Base-by-base conservation (phyloP, 2,888 invertebrate species). In the Zeuzera pyrina region DNA sequence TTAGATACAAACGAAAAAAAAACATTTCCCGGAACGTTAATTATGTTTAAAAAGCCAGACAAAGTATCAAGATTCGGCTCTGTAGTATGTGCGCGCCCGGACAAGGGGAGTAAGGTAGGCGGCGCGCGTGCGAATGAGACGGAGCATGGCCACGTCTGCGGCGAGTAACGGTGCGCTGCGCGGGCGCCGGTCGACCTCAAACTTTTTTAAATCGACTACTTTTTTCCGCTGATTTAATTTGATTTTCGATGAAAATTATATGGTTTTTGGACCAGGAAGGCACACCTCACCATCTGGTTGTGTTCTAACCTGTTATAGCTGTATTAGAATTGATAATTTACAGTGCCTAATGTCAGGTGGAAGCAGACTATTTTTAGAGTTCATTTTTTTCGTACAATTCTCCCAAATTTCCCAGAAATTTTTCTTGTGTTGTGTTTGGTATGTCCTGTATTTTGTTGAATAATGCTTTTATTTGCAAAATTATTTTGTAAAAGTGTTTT, bases 61-160 rank as follows among this genome's bases (percentile, higher is more conserved):
- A 55, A 58, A 72, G 67, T 72, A 76, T 69, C 76, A 77, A 76
- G 58, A 62, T 42, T 39, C 32, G 42, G 32, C 33, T 46, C 54
- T 59, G 49, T 28, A 28, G 53, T 62, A 49, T 28, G 38, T 46
- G 40, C 58, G 49, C 59, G 63, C 55, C 54, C 50, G 56, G 56
- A 49, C 52, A 55, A 64, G 68, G 66, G 68, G 61, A 63, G 67
- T 57, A 56, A 49, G 56, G 73, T 71, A 68, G 77, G 76, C 72
- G 74, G 61, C 47, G 49, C 52, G 57, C 49, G 63, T 41, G 47
- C 29, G 58, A 79, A 49, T 32, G 70, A 62, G 71, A 71, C 45
- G 31, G 49, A 13, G 38, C 39, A 56, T 4, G 30, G 39, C 35
- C 29, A 36, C 58, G 50, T 41, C 47, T 33, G 22, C 35, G 41